Percentiles rank a stretch among this genome's conserved stretches.
phyloP scores from a whole-genome alignment of 2,888 invertebrate genomes.

The Maniola hyperantus region DNA sequence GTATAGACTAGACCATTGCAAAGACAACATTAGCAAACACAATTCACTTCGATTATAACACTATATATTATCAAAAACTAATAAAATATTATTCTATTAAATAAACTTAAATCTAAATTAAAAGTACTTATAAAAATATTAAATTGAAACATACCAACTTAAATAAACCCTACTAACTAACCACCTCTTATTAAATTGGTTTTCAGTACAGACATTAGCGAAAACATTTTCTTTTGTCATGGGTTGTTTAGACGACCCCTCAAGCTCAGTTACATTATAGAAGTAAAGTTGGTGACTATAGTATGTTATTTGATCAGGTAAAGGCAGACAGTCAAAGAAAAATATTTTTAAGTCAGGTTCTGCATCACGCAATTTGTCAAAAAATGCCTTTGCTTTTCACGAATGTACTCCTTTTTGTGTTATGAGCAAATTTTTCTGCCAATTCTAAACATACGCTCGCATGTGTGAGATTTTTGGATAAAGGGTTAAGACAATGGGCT shows the following conservation, averaged over 20 bases:
- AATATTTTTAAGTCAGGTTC: neutral
- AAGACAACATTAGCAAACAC: too few relatives aligned
- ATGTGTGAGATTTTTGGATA: too few relatives aligned
- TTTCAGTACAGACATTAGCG: neutral
- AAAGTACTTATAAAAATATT: too few relatives aligned
- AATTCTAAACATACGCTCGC: neutral
- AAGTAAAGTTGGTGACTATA: neutral
- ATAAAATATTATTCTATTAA: too few relatives aligned
- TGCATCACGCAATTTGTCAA: slow-evolving; percentile 4
- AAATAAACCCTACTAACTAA: too few relatives aligned
- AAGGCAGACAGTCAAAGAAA: neutral
- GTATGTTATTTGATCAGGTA: neutral
- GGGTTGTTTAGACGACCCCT: neutral
- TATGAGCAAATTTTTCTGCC: slow-evolving; percentile 1
- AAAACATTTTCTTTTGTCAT: neutral
- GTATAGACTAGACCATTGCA: too few relatives aligned
- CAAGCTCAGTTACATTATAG: neutral
- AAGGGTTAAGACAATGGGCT: too few relatives aligned
- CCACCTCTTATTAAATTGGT: slow-evolving; percentile 1
- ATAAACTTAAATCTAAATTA: too few relatives aligned
- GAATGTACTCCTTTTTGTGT: slow-evolving; percentile 4
- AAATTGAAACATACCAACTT: too few relatives aligned
- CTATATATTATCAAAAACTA: too few relatives aligned
- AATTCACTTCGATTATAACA: too few relatives aligned
- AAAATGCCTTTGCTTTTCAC: slow-evolving; percentile 11